phyloP scores from a whole-genome alignment of 2,888 invertebrate genomes.

The Agrochola macilenta region DNA sequence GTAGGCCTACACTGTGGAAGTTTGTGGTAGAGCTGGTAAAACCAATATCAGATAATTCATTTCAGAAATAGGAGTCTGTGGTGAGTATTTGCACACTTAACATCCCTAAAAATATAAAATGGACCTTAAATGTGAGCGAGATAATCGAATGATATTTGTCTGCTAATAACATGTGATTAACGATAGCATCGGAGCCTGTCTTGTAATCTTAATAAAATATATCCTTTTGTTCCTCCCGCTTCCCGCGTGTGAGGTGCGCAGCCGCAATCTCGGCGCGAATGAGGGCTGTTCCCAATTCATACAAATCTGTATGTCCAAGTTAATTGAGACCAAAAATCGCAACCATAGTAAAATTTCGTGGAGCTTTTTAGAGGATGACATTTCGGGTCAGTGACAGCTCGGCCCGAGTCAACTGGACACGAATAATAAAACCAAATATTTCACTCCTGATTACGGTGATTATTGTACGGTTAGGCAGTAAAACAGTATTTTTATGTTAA shows the following conservation, averaged over 20 bases:
- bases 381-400: no score
- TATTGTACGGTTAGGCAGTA: no score
- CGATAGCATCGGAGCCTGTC: constrained; percentile 54
- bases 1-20: no score
- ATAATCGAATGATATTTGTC: constrained; percentile 60
- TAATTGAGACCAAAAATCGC: neutral
- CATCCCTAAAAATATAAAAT: constrained; percentile 19
- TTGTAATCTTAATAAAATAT: constrained; percentile 61
- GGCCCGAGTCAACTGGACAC: no score
- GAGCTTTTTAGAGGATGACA: neutral
- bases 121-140: constrained; percentile 32
- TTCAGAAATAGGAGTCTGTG: no score
- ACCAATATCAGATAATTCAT: neutral
- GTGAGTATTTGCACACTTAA: neutral
- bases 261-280: constrained; percentile 55
- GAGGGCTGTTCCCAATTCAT: constrained; percentile 33
- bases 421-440: no score
- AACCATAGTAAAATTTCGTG: neutral
- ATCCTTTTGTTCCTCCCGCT: constrained; percentile 64
- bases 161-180: constrained; percentile 57
- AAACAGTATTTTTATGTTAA: no score
- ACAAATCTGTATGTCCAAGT: neutral
- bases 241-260: constrained; percentile 43
- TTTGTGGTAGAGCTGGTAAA: neutral
- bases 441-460: no score